phyloP scores from a whole-genome alignment of 2,113 vertebrate genomes.

The Lichenostomus cassidix region DNA sequence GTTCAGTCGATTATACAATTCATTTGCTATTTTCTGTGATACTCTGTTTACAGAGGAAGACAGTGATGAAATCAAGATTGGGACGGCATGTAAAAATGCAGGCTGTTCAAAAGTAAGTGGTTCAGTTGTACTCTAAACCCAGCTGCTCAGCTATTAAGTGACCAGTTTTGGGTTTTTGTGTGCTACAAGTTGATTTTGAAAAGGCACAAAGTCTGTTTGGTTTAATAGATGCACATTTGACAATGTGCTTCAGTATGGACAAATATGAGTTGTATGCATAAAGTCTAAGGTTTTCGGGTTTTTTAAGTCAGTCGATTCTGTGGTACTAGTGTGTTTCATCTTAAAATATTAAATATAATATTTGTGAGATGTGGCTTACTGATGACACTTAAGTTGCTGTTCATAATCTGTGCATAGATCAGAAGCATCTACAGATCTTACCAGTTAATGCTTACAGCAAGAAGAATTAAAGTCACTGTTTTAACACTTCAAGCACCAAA shows the following conservation, averaged over 20 bases:
- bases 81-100: slow-evolving; percentile 91
- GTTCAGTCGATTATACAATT: neutral
- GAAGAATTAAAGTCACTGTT: neutral
- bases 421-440: neutral
- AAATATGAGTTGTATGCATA: neutral
- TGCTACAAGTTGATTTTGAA: neutral
- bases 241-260: rapidly evolving
- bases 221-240: neutral
- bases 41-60: slow-evolving; percentile 83
- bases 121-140: neutral
- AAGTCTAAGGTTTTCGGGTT: neutral
- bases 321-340: neutral
- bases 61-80: slow-evolving; percentile 88
- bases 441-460: neutral
- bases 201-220: neutral
- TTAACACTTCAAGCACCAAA: neutral
- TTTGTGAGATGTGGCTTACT: neutral
- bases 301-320: neutral
- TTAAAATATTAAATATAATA: neutral
- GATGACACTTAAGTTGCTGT: neutral
- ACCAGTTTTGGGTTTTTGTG: neutral
- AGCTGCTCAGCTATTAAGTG: neutral
- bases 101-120: slow-evolving; percentile 88
- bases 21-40: neutral
- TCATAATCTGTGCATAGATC: neutral